These are phyloP conservation scores for Tachysurus fulvidraco DNA, from an alignment of 2,113 vertebrate species.

Conservation along the genomic window DNA sequence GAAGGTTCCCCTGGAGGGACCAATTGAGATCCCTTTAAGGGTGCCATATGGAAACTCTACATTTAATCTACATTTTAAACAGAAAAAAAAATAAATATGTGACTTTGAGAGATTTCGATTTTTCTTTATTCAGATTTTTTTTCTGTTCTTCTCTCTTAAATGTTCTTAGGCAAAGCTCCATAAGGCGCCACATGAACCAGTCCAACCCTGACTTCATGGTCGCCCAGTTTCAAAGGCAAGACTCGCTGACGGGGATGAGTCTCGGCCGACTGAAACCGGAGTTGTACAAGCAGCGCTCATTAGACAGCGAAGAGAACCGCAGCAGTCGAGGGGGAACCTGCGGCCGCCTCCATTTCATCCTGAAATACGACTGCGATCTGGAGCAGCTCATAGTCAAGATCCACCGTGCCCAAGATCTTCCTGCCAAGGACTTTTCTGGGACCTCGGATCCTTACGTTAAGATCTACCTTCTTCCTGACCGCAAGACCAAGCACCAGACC, in stretches of 20 bases:
- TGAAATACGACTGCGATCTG: constrained; percentile 94
- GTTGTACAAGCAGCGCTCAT: constrained; percentile 93
- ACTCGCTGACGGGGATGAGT: constrained; percentile 89
- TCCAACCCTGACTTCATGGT: constrained; percentile 97
- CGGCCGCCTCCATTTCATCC: constrained; percentile 90
- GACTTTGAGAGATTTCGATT: not conserved
- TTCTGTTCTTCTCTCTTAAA: not conserved
- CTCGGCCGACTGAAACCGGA: constrained; percentile 92
- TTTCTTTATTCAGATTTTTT: too few relatives aligned
- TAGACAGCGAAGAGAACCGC: constrained; percentile 84
- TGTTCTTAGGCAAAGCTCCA: constrained; percentile 84
- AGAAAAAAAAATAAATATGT: not conserved
- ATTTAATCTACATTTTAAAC: not conserved
- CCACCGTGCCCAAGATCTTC: constrained; percentile 92
- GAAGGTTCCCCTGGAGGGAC: not conserved
- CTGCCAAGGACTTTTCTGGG: constrained; percentile 97
- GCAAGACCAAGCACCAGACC: constrained; percentile 98
- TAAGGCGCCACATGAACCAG: constrained; percentile 92
- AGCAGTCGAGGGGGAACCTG: constrained; percentile 81
- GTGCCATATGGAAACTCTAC: not conserved
- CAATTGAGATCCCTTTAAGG: not conserved
- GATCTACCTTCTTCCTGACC: constrained; percentile 95
- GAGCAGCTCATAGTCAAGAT: constrained; percentile 99
- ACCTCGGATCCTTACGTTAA: constrained; percentile 98
- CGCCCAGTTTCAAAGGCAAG: constrained; percentile 95